phyloP scores from a whole-genome alignment of 1,140 invertebrate genomes.

The Drosophila biarmipes region DNA sequence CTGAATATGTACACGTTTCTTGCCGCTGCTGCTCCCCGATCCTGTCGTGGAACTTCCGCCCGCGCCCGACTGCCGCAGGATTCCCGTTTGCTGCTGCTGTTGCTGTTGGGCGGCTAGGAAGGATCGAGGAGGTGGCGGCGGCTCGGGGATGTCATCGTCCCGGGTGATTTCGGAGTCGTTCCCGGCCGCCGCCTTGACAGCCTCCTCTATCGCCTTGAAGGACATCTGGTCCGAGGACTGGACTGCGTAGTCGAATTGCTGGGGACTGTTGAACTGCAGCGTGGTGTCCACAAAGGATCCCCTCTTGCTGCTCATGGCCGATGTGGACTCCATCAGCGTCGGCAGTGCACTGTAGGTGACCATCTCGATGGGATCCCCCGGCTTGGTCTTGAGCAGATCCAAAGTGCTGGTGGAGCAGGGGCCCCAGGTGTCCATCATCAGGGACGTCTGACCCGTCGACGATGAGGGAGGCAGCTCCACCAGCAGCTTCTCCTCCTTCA shows the following conservation, averaged over 20 bases:
- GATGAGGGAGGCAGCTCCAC: conserved; percentile 86
- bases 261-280: conserved; percentile 45
- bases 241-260: conserved; percentile 80
- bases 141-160: conserved; percentile 88
- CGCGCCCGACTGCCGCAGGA: conserved; percentile 86
- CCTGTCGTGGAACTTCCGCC: conserved; percentile 85
- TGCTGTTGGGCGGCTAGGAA: conserved; percentile 70
- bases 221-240: conserved; percentile 85
- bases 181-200: conserved; percentile 81
- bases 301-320: conserved; percentile 64
- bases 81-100: conserved; percentile 84
- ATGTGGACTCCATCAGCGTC: conserved; percentile 45
- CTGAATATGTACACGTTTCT: conserved; percentile 94
- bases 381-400: conserved; percentile 76
- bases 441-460: conserved; percentile 73
- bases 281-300: conserved; percentile 67
- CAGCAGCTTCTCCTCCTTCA: conserved; percentile 87
- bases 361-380: conserved; percentile 65
- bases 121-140: conserved; percentile 88
- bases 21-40: conserved; percentile 87
- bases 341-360: conserved; percentile 64
- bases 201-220: conserved; percentile 85
- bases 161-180: conserved; percentile 77
- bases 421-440: conserved; percentile 76
- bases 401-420: conserved; percentile 74